Percentiles rank a stretch among this genome's conserved stretches.
phyloP scores from a whole-genome alignment of 2,888 invertebrate genomes.

The Escarpia spicata region DNA sequence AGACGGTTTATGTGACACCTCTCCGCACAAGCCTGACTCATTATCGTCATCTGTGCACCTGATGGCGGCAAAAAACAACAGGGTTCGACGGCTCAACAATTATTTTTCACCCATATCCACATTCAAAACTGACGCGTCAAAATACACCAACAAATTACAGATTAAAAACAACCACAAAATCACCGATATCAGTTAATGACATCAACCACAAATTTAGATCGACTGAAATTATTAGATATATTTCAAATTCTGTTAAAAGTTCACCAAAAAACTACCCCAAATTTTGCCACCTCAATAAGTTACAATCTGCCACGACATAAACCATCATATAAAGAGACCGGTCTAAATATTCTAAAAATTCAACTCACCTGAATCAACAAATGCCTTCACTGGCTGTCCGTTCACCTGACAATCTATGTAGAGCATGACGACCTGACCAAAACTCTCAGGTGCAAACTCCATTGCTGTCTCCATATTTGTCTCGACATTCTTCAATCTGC shows the following conservation, averaged over 20 bases:
- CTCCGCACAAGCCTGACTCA: conserved; percentile 96
- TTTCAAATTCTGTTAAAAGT: not conserved
- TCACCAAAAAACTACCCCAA: too few relatives aligned
- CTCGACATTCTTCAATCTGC: conserved; percentile 84
- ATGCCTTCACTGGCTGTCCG: conserved; percentile 95
- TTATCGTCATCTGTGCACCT: conserved; percentile 96
- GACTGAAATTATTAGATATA: not conserved
- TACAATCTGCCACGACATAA: too few relatives aligned
- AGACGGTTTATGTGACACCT: conserved; percentile 70
- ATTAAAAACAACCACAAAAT: not conserved
- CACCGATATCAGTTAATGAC: not conserved
- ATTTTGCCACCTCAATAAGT: too few relatives aligned
- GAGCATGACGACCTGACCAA: conserved; percentile 97
- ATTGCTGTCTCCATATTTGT: conserved; percentile 99
- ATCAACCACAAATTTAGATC: too few relatives aligned
- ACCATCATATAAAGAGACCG: too few relatives aligned
- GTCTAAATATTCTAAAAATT: not conserved
- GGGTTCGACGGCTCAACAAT: not conserved
- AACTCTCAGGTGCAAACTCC: conserved; percentile 98
- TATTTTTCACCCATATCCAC: not conserved
- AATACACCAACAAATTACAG: not conserved
- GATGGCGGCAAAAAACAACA: conserved; percentile 27
- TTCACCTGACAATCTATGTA: conserved; percentile 97
- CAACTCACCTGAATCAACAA: conserved; percentile 88
- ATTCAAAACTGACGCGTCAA: not conserved